Percentiles rank a stretch among this genome's conserved stretches.
These are phyloP conservation scores for Agrotis exclamationis DNA, from an alignment of 2,888 invertebrate genomes.

Conservation along the genomic window DNA sequence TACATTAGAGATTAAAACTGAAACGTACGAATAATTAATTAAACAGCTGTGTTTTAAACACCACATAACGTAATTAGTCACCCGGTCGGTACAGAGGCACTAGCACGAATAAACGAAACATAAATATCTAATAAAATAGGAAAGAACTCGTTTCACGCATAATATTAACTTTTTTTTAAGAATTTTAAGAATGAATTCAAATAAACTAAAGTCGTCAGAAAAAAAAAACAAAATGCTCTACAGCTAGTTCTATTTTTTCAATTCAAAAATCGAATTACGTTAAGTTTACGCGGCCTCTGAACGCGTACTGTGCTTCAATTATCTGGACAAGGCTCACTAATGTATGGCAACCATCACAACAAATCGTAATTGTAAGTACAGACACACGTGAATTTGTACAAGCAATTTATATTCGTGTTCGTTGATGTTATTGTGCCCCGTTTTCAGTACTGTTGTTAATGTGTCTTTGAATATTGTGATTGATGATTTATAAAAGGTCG, in stretches of 20 bases:
- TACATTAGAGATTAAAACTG: conserved; percentile 8
- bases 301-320: conserved; percentile 46
- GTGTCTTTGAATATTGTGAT: neutral
- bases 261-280: neutral
- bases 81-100: conserved; percentile 1
- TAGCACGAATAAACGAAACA: neutral
- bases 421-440: conserved; percentile 2
- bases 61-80: conserved; percentile 34
- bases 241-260: neutral
- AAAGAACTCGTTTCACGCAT: neutral
- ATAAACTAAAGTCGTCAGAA: neutral
- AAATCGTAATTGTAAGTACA: conserved; percentile 70
- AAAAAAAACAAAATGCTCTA: neutral
- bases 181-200: neutral
- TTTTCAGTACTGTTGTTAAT: conserved; percentile 2
- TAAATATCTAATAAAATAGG: neutral
- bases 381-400: conserved; percentile 64
- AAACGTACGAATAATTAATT: neutral
- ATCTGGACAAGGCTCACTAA: conserved; percentile 49
- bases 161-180: neutral
- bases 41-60: conserved; percentile 7
- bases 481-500: neutral
- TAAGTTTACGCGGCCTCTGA: neutral
- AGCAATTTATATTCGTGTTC: conserved; percentile 42
- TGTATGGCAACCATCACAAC: conserved; percentile 65